These are phyloP conservation scores for Trachelus stipa DNA, from an alignment of 2,888 invertebrate species.

Conservation along the genomic window DNA sequence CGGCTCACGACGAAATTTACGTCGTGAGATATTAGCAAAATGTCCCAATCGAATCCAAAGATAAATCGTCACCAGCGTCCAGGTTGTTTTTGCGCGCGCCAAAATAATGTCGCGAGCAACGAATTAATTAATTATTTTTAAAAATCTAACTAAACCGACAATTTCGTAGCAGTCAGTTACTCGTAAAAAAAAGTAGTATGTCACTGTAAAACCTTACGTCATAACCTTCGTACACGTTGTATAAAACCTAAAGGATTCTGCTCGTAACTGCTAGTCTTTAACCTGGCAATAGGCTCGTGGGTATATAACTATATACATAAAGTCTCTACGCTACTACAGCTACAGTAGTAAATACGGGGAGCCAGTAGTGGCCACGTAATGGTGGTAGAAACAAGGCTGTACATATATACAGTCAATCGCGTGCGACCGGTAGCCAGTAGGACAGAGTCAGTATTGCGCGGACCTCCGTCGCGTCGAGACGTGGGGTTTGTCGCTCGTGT, in stretches of 20 bases:
- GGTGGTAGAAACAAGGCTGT: background rate
- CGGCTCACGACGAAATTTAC: background rate
- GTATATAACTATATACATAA: background rate
- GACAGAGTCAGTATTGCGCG: conserved; percentile 62
- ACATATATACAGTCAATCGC: background rate
- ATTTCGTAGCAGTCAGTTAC: background rate
- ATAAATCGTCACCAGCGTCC: background rate
- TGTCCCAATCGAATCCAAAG: background rate
- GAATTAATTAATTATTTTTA: background rate
- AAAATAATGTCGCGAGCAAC: background rate
- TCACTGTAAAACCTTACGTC: background rate
- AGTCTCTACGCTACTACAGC: background rate
- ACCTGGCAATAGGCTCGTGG: background rate
- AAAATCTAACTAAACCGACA: background rate
- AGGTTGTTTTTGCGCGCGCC: background rate
- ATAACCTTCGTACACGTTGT: background rate
- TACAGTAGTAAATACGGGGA: background rate
- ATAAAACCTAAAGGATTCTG: background rate
- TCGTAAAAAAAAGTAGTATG: background rate
- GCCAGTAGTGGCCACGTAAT: background rate
- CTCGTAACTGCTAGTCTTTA: background rate
- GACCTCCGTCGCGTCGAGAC: conserved; percentile 57
- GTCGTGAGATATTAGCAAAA: background rate
- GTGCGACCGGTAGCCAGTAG: conserved; percentile 31
- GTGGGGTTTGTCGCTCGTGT: conserved; percentile 29